Percentiles rank a stretch among this genome's conserved stretches.
Evolutionary conservation across 35 echinoderm and acorn worm genomes (phyloP).

Genomic region (Chiridota heheva): DNA sequence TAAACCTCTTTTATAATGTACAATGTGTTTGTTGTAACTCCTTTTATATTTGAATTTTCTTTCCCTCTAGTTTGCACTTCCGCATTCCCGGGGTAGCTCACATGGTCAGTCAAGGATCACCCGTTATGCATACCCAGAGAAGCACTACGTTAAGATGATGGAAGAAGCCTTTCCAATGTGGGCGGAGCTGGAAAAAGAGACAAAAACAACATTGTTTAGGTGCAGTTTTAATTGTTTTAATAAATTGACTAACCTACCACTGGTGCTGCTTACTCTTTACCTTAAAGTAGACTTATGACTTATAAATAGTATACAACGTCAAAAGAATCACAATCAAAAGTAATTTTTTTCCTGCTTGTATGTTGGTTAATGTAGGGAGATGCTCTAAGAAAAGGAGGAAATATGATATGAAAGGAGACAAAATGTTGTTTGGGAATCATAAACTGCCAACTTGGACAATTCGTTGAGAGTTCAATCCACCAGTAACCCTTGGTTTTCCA

Average conservation of each 20-base stretch:
- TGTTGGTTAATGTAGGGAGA: no score
- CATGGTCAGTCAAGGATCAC: constrained; percentile 67
- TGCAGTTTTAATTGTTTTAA: constrained; percentile 12
- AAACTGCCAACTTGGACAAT: no score
- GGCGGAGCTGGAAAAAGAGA: constrained; percentile 64
- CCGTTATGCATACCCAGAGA: constrained; percentile 63
- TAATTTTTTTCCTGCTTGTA: no score
- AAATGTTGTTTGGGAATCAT: no score
- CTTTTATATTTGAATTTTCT: no score
- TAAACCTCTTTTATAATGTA: no score
- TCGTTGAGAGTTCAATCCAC: background rate
- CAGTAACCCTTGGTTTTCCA: background rate
- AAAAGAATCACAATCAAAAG: background rate
- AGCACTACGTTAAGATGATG: constrained; percentile 75
- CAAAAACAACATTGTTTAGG: constrained; percentile 59
- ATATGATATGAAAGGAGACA: no score
- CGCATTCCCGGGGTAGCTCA: constrained; percentile 77
- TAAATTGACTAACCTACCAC: background rate
- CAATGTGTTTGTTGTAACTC: no score
- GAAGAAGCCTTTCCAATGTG: constrained; percentile 67
- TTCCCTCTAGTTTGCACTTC: constrained; percentile 60
- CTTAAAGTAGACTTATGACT: background rate
- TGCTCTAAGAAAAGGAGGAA: no score
- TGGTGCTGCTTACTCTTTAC: background rate
- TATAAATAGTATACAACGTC: background rate